Evolutionary conservation across 2,888 invertebrate genomes (phyloP).

Genomic region (Coenonympha glycerion): DNA sequence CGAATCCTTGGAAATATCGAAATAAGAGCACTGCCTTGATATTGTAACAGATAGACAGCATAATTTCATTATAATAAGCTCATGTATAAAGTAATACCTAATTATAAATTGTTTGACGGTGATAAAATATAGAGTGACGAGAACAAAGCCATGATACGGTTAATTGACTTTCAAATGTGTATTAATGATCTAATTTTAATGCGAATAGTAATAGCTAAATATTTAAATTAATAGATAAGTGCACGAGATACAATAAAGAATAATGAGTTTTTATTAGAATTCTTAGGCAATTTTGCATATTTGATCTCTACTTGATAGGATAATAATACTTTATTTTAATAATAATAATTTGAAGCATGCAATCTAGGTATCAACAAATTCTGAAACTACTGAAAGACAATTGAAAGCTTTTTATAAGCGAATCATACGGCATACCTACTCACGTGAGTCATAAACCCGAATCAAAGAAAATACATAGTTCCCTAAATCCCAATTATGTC

Average conservation of each 20-base stretch:
- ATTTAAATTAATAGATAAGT: background rate
- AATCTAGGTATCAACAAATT: background rate
- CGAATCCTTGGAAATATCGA: constrained; percentile 3
- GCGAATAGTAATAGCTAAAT: background rate
- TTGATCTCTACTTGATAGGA: background rate
- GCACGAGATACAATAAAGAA: background rate
- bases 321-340: background rate
- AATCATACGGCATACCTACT: too few relatives aligned
- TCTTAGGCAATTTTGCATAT: background rate
- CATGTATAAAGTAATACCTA: background rate
- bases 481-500: too few relatives aligned
- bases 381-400: too few relatives aligned
- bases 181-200: background rate
- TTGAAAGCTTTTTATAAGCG: background rate
- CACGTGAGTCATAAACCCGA: too few relatives aligned
- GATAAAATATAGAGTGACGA: background rate
- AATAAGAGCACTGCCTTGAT: background rate
- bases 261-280: background rate
- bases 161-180: constrained; percentile 5
- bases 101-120: background rate
- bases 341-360: background rate
- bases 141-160: constrained; percentile 1
- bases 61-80: background rate
- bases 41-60: too few relatives aligned
- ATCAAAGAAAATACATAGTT: too few relatives aligned